A percentile compares a stretch with the other conserved stretches of the same genome.
phyloP scores from a whole-genome alignment of 2,113 vertebrate genomes.

The Motacilla alba region DNA sequence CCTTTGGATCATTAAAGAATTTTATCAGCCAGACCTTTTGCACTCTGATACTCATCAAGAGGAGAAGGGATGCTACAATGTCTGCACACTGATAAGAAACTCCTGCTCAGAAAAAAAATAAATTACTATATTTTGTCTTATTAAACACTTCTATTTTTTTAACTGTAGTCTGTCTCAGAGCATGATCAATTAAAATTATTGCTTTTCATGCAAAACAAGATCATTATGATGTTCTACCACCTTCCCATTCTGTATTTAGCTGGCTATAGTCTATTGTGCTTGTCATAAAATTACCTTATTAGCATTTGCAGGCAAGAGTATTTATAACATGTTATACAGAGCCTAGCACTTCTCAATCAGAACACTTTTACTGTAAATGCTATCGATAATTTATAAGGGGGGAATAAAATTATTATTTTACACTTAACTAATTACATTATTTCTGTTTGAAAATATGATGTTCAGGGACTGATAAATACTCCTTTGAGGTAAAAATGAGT shows the following conservation, averaged over 20 bases:
- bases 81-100: constrained; percentile 43
- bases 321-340: not conserved
- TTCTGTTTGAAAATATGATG: not conserved
- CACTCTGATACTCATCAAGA: constrained; percentile 59
- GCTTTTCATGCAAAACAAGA: constrained; percentile 37
- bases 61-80: constrained; percentile 15
- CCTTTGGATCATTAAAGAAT: constrained; percentile 64
- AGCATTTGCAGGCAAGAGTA: not conserved
- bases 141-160: constrained; percentile 1
- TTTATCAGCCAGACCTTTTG: constrained; percentile 65
- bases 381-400: not conserved
- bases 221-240: not conserved
- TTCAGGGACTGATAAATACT: not conserved
- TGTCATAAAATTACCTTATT: not conserved
- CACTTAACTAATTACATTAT: not conserved
- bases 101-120: constrained; percentile 31
- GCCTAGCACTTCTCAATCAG: not conserved
- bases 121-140: constrained; percentile 28
- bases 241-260: not conserved
- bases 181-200: constrained; percentile 4
- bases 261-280: not conserved
- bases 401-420: not conserved
- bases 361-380: not conserved
- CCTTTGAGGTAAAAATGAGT: not conserved
- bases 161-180: not conserved